Evolutionary conservation across 2,113 vertebrate genomes (phyloP).

Genomic region (Canis aureus): DNA sequence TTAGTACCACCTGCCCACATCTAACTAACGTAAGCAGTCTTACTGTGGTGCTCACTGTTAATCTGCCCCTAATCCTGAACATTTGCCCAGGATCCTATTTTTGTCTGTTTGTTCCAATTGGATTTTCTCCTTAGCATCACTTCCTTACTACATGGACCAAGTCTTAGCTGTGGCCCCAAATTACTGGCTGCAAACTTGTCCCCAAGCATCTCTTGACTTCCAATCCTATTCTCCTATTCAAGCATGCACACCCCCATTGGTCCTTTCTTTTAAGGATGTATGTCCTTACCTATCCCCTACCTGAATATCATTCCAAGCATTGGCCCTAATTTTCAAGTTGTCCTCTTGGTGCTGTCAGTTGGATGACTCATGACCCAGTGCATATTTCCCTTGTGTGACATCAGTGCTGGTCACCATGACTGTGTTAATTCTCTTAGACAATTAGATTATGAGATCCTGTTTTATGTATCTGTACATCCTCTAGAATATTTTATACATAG

Average conservation of each 20-base stretch:
- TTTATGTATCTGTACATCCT: not conserved
- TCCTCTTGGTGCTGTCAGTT: not conserved
- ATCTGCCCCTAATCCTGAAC: not conserved
- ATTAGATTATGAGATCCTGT: not conserved
- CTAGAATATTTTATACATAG: not conserved
- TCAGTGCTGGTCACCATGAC: not conserved
- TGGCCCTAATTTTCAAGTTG: not conserved
- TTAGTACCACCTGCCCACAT: not conserved
- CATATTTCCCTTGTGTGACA: not conserved
- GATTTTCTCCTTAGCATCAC: not conserved
- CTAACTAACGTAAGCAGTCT: too few relatives aligned
- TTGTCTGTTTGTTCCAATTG: not conserved
- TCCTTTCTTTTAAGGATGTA: not conserved
- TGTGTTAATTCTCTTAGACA: not conserved
- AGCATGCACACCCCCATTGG: not conserved
- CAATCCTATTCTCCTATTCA: not conserved
- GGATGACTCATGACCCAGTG: not conserved
- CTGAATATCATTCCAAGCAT: not conserved
- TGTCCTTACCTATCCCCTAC: too few relatives aligned
- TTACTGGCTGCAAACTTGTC: not conserved
- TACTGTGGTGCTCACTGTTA: not conserved
- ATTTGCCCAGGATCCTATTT: not conserved
- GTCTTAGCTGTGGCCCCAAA: not conserved
- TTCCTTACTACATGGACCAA: not conserved
- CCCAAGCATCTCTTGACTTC: not conserved